Percentiles rank a stretch among this genome's conserved stretches.
phyloP scores from a whole-genome alignment of 2,113 vertebrate genomes.

The Tragelaphus strepsiceros region DNA sequence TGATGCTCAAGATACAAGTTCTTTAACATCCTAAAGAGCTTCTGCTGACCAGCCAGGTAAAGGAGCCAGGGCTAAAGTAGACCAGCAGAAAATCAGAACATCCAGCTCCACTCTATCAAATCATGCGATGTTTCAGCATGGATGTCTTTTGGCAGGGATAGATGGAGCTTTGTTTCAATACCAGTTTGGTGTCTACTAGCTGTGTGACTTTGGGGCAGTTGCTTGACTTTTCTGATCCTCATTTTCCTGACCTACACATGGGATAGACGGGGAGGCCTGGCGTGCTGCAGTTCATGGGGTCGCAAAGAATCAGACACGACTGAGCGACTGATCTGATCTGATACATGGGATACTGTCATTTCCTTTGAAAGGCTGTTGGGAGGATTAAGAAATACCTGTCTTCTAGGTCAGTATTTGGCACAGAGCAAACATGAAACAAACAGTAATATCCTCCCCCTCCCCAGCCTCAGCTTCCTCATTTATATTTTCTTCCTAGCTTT shows the following conservation, averaged over 20 bases:
- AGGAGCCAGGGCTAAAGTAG: background rate
- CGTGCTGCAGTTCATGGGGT: no score
- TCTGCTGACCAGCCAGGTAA: background rate
- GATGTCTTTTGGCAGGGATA: background rate
- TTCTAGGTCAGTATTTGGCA: background rate
- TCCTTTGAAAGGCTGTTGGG: background rate
- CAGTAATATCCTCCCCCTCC: background rate
- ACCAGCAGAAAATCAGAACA: background rate
- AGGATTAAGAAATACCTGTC: background rate
- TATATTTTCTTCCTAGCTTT: background rate
- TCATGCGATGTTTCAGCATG: background rate
- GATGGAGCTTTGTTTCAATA: conserved; percentile 9
- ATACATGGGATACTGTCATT: background rate
- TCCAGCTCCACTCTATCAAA: background rate
- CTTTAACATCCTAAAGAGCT: background rate
- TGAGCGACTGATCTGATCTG: no score
- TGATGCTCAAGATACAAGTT: background rate
- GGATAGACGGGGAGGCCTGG: background rate
- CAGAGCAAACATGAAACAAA: background rate
- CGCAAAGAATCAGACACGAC: no score
- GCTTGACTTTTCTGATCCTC: conserved; percentile 67
- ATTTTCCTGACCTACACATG: conserved; percentile 59
- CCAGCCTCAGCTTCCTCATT: background rate
- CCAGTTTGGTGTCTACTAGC: conserved; percentile 44
- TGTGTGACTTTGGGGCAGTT: conserved; percentile 49